Conservation (phyloP, 2,888 invertebrate genomes). For the Camptogramma bilineatum region DNA sequence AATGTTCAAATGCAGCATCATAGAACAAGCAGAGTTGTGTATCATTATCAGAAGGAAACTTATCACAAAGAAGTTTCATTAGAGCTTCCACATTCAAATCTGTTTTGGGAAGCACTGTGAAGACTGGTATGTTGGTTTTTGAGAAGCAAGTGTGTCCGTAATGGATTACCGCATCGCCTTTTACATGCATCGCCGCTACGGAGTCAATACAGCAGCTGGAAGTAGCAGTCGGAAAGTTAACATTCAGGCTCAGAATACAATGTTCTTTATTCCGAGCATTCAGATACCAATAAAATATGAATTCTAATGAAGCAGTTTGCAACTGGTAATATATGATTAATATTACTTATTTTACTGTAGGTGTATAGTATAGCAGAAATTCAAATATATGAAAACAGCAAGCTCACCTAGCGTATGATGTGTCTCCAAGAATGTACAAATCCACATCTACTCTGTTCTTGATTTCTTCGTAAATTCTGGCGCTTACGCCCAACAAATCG, state of each 20-base stretch:
- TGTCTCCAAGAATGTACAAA: conserved; percentile 94
- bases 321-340: no score
- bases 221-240: conserved; percentile 19
- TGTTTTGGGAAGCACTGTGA: conserved; percentile 89
- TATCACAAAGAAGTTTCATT: conserved; percentile 49
- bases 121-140: conserved; percentile 90
- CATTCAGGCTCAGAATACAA: no score
- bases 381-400: background rate
- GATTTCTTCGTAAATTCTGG: conserved; percentile 87
- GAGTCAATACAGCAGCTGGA: conserved; percentile 95
- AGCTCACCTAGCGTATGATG: conserved; percentile 92
- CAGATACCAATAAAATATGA: no score
- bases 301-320: no score
- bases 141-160: conserved; percentile 96
- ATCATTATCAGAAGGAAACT: conserved; percentile 61
- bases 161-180: conserved; percentile 94
- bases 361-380: background rate
- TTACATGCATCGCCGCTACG: conserved; percentile 94
- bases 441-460: conserved; percentile 76
- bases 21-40: conserved; percentile 86
- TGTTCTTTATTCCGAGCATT: no score
- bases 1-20: conserved; percentile 88
- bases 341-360: background rate
- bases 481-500: conserved; percentile 88
- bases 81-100: conserved; percentile 79